A percentile compares a stretch with the other conserved stretches of the same genome.
phyloP scores from a whole-genome alignment of 2,888 invertebrate species.

The Dicyrtoma fusca region DNA sequence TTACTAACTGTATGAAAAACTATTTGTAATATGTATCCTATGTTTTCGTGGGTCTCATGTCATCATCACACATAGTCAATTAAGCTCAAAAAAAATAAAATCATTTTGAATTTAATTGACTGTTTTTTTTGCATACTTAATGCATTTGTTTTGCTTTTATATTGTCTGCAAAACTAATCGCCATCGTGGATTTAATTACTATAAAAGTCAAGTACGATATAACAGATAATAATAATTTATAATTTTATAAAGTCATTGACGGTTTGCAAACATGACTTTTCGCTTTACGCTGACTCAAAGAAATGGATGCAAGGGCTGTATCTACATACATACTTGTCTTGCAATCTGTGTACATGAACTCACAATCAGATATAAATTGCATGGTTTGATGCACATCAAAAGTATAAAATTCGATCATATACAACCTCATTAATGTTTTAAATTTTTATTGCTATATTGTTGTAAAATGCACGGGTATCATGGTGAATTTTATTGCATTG shows the following conservation, averaged over 20 bases:
- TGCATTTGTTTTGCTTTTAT: too few relatives aligned
- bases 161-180: neutral
- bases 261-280: too few relatives aligned
- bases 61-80: too few relatives aligned
- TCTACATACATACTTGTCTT: too few relatives aligned
- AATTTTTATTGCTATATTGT: neutral
- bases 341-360: too few relatives aligned
- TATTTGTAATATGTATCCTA: too few relatives aligned
- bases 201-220: neutral
- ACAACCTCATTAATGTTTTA: neutral
- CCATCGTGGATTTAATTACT: neutral
- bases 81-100: neutral
- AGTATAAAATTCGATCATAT: neutral
- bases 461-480: neutral
- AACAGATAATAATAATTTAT: neutral
- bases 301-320: too few relatives aligned
- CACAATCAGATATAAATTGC: neutral
- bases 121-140: neutral
- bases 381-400: conserved; percentile 12
- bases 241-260: too few relatives aligned
- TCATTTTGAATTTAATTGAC: too few relatives aligned
- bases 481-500: neutral
- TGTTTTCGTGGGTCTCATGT: too few relatives aligned
- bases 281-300: too few relatives aligned
- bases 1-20: too few relatives aligned